Evolutionary conservation across 2,113 vertebrate genomes (phyloP).

Genomic region (Coturnix japonica): DNA sequence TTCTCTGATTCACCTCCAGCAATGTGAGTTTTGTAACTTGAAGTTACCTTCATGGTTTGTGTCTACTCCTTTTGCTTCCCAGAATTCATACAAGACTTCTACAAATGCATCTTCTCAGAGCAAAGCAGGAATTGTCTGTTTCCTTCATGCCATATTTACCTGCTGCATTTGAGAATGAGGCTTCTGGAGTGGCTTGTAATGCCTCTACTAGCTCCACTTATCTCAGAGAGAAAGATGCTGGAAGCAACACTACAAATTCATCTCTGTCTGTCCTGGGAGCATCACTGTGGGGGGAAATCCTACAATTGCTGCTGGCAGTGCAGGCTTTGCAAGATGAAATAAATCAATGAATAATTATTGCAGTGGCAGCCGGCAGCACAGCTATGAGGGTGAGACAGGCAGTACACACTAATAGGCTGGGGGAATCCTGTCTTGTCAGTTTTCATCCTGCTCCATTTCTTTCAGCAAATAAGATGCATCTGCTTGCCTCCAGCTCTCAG

Average conservation of each 20-base stretch:
- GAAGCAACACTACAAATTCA: background rate
- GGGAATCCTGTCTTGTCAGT: slow-evolving; percentile 47
- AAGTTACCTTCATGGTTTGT: background rate
- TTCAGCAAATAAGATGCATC: slow-evolving; percentile 57
- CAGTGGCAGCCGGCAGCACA: background rate
- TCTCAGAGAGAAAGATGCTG: background rate
- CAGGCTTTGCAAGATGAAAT: slow-evolving; percentile 28
- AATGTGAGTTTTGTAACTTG: background rate
- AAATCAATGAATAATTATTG: slow-evolving; percentile 51
- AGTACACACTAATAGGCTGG: background rate
- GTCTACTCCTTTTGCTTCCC: background rate
- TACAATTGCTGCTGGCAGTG: background rate
- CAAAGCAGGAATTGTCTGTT: background rate
- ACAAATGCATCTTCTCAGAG: background rate
- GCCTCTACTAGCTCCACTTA: background rate
- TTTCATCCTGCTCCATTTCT: slow-evolving; percentile 52
- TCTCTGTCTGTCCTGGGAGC: background rate
- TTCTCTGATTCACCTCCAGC: background rate
- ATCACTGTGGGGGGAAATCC: background rate
- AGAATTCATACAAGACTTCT: background rate
- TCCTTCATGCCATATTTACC: background rate
- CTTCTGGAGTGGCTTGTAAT: background rate
- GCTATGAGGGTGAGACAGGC: slow-evolving; percentile 5
- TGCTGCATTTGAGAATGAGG: background rate
- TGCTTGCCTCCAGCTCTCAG: slow-evolving; percentile 47